Conservation (phyloP, 2,888 invertebrate species). For the Papilio elwesi region DNA sequence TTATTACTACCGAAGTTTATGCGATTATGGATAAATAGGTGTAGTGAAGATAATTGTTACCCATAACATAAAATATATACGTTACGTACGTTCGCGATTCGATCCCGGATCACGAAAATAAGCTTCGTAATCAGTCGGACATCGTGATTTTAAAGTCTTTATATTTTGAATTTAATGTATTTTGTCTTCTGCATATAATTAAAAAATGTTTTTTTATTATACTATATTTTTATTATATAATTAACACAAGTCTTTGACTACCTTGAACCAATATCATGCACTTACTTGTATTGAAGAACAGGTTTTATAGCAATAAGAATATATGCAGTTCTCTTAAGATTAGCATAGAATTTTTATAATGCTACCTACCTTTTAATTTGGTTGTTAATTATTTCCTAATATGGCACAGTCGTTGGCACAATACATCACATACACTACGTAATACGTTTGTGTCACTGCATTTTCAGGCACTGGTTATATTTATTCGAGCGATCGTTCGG, state of each 20-base stretch:
- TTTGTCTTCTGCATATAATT: slow-evolving; percentile 5
- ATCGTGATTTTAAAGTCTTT: slow-evolving; percentile 2
- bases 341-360: slow-evolving; percentile 28
- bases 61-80: background rate
- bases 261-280: slow-evolving; percentile 16
- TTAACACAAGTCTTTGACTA: background rate
- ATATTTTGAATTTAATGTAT: background rate
- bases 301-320: slow-evolving; percentile 26
- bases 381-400: slow-evolving; percentile 64
- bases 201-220: slow-evolving; percentile 19
- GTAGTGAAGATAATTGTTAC: no score
- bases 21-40: no score
- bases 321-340: slow-evolving; percentile 26
- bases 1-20: no score
- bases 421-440: slow-evolving; percentile 78
- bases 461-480: slow-evolving; percentile 43
- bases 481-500: slow-evolving; percentile 53
- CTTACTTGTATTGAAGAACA: slow-evolving; percentile 21
- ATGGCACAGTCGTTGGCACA: slow-evolving; percentile 77
- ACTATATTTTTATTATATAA: no score
- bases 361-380: slow-evolving; percentile 66
- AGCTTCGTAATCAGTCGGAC: background rate
- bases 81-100: background rate
- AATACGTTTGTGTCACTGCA: slow-evolving; percentile 69
- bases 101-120: background rate